Base-by-base conservation (phyloP, 2,797 vertebrate genomes). In the Myotis planiceps region DNA sequence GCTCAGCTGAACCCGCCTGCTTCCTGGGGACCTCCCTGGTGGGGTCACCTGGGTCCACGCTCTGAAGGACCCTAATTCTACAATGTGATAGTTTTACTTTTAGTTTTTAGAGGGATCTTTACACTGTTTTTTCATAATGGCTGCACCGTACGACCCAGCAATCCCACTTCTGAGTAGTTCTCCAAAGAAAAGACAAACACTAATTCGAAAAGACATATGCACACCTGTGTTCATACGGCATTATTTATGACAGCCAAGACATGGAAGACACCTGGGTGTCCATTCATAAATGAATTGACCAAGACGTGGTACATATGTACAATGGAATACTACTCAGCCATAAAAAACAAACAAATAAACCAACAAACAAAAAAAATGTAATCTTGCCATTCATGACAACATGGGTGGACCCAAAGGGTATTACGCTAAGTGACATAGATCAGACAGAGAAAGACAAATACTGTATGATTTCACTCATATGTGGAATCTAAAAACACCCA, bases 221-320 rank as follows among this genome's bases (percentile, higher is more conserved):
- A 3, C 19, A 2, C 42, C 42, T 16, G 8, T 3, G n/a, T 47
- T 49, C 6, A 6, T 6, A 14, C n/a, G 10, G 42, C 19, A 10
- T 47, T 1, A 10, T 9, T 25, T 10, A 25, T 3, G 32, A 6
- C 0, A 6, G 42, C 42, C 19, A 3, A 25, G 29, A 9, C 2
- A 0, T 0, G 29, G 42, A 32, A 15, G 58, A 42, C 3, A 47
- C n/a, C 21, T 6, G 0, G 13, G 60, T 9, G 4, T 6, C 58
- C 29, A 2, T 15, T 32, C 0, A 15, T 2, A 25, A 60, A 3
- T 16, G 29, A 47, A 1, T 0, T 21, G n/a, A 34, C 16, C 4
- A 3, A 16, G 13, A 16, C 1, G 0, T 3, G 13, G 58, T 6
- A 1, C 42, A 3, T 5, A 23, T 0, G n/a, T 0, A 3, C 42